A percentile compares a stretch with the other conserved stretches of the same genome.
Evolutionary conservation across 2,113 vertebrate species (phyloP).

Genomic region (Psettodes erumei): DNA sequence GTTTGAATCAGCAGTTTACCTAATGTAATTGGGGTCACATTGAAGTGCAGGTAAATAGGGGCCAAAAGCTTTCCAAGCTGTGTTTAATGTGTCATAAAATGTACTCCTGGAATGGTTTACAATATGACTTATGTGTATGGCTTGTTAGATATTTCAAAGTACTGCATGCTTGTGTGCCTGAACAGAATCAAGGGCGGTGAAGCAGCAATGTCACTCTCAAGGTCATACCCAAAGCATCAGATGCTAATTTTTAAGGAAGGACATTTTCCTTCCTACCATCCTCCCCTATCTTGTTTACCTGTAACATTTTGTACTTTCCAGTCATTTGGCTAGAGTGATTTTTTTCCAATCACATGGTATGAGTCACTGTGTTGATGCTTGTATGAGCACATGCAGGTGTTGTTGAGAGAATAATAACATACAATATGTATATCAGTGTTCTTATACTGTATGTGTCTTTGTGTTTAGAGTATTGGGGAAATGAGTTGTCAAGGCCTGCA

Average conservation of each 20-base stretch:
- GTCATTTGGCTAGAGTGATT: neutral
- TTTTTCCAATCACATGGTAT: neutral
- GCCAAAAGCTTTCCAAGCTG: conserved; percentile 48
- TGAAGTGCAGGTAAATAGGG: conserved; percentile 71
- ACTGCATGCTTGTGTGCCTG: conserved; percentile 15
- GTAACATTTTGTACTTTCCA: neutral
- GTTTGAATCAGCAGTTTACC: conserved; percentile 70
- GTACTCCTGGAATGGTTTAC: conserved; percentile 68
- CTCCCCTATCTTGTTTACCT: conserved; percentile 19
- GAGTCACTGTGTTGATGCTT: neutral
- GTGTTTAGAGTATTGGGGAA: neutral
- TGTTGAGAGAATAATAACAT: neutral
- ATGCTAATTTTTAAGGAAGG: conserved; percentile 61
- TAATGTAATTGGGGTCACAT: conserved; percentile 79
- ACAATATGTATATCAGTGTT: neutral
- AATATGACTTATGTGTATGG: conserved; percentile 54
- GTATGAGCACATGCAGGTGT: conserved; percentile 14
- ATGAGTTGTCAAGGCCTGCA: conserved; percentile 38
- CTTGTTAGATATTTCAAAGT: conserved; percentile 69
- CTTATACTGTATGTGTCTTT: neutral
- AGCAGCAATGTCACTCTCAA: conserved; percentile 68
- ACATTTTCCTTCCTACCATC: conserved; percentile 12
- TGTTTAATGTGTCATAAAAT: conserved; percentile 75
- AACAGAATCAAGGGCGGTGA: conserved; percentile 37
- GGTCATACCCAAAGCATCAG: conserved; percentile 66